Base-by-base conservation (phyloP, 2,888 invertebrate genomes). In the Drosophila nr. perissopoda region DNA sequence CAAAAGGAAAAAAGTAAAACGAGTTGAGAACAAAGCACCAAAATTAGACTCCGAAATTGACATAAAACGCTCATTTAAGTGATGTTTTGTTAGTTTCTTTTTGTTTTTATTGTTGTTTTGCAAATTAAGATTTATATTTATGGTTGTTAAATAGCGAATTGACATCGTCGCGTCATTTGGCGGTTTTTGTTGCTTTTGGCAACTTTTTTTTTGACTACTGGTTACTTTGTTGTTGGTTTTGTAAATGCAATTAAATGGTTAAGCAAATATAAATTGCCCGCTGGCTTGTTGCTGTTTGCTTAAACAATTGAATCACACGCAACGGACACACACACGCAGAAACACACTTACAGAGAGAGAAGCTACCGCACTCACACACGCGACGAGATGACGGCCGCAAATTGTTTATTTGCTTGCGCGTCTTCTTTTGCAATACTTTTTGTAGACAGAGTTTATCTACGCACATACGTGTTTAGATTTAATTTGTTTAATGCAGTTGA, bases 301-400 rank as follows among this genome's bases (percentile, higher is more conserved):
- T 81, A 83, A 81, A 81, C 81, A 81, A 81, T 76, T 81, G 79
- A 82, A 81, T 70, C 70, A 69, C 82, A 74, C 79, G 76, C 70
- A 79, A 76, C 63, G 38, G n/a, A 70, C 58, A 60, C 67, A 46
- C 31, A 49, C 59, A 66, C 46, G 48, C 38, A 57, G 36, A 21
- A 60, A 49, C 53, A 56, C 21, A 42, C 42, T 29, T 33, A 59
- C 61, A 36, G 25, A 62, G 25, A 46, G 25, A 46, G 25, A 46
- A 46, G 16, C 46, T 16, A 46, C 25, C 59, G 49, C 75, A 63
- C 65, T 58, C 48, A 52, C 62, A 60, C 66, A 54, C 60, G 61
- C 79, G 66, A 52, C 58, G 66, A 79, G 63, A 66, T 64, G 70
- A 74, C 60, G 79, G 75, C 63, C 75, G 79, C 79, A 79, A 77